These are phyloP conservation scores for Hyles lineata DNA, from an alignment of 2,888 invertebrate genomes.

Conservation along the genomic window DNA sequence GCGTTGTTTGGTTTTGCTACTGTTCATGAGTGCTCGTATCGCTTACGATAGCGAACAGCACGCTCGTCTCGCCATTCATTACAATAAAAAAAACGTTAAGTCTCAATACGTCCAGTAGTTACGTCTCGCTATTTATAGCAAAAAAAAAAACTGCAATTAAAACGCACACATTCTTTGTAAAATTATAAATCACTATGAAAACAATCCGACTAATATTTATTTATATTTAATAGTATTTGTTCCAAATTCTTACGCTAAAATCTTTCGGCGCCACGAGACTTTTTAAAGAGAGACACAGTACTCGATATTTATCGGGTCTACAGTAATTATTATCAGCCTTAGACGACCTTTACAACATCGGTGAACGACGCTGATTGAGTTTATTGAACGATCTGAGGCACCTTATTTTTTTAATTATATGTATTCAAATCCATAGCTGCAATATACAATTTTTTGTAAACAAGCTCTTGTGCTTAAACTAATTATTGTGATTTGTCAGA, in stretches of 20 bases:
- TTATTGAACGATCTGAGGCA: slow-evolving; percentile 7
- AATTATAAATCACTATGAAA: too few relatives aligned
- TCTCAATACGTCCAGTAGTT: too few relatives aligned
- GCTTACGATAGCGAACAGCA: too few relatives aligned
- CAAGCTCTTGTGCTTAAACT: background rate
- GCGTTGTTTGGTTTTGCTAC: too few relatives aligned
- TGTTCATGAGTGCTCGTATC: too few relatives aligned
- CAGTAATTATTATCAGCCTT: slow-evolving; percentile 1
- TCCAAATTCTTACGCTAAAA: background rate
- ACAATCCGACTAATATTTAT: too few relatives aligned
- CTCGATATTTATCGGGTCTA: background rate
- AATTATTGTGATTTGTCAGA: too few relatives aligned
- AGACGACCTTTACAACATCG: slow-evolving; percentile 17
- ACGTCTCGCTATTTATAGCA: too few relatives aligned
- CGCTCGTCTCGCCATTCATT: too few relatives aligned
- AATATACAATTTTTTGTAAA: background rate
- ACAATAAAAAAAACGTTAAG: too few relatives aligned
- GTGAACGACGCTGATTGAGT: background rate
- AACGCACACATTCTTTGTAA: too few relatives aligned
- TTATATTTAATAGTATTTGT: background rate
- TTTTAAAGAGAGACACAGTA: background rate
- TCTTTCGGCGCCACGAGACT: background rate
- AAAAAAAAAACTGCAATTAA: too few relatives aligned
- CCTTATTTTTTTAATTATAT: background rate
- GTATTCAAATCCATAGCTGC: background rate